phyloP scores from a whole-genome alignment of 2,797 vertebrate species.

The Aldrovandia affinis region DNA sequence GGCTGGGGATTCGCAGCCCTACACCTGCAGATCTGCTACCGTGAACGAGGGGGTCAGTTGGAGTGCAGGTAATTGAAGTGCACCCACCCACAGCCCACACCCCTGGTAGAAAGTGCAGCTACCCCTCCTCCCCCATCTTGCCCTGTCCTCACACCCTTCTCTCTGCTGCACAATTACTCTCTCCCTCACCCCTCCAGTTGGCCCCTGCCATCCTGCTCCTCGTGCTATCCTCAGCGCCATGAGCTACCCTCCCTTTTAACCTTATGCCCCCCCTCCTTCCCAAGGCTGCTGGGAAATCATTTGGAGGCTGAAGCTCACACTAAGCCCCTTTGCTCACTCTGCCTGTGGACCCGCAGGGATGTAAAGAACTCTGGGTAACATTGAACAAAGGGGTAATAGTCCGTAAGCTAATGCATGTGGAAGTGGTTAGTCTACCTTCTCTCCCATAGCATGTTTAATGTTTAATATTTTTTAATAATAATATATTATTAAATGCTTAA shows the following conservation, averaged over 20 bases:
- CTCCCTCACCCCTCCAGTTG: conserved; percentile 79
- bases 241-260: conserved; percentile 68
- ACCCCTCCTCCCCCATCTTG: conserved; percentile 67
- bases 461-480: background rate
- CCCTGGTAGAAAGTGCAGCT: conserved; percentile 32
- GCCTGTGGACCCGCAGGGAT: background rate
- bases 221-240: conserved; percentile 73
- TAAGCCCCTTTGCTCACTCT: background rate
- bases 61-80: conserved; percentile 84
- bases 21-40: conserved; percentile 64
- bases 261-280: conserved; percentile 62
- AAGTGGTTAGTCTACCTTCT: background rate
- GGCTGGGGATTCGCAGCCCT: conserved; percentile 59
- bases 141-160: conserved; percentile 69
- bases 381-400: background rate
- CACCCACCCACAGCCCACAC: conserved; percentile 62
- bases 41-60: conserved; percentile 66
- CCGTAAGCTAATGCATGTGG: background rate
- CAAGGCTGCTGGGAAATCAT: conserved; percentile 71
- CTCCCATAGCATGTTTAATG: background rate
- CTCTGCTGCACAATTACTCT: conserved; percentile 77
- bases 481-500: background rate
- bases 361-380: background rate
- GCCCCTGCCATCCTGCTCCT: conserved; percentile 75
- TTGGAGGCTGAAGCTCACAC: conserved; percentile 53